Base-by-base conservation (phyloP, 1,140 invertebrate species). In the Wiebesia pumilae region DNA sequence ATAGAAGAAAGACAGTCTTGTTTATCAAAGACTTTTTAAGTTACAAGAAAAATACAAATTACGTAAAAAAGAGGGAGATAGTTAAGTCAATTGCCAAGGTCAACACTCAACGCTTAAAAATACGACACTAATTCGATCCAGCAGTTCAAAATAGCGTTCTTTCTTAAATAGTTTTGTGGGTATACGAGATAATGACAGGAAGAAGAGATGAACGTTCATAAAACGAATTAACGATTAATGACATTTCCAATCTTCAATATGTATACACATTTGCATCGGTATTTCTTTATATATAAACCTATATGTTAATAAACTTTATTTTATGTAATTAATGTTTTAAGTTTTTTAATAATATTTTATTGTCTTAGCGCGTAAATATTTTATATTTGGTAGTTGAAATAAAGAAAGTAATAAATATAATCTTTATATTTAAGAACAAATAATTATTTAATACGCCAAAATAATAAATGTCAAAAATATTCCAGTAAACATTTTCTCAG, bases 101-200 rank as follows among this genome's bases (percentile, higher is more conserved):
- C 88, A 82, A 38, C 3, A 35, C 33, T 33, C 4, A 40, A 12
- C 73, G 65, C 88, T 88, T 87, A 87, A 87, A 90, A 90, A 90
- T 90, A 90, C 80, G 3, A 38, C 67, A 40, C 69, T 62, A 87
- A 88, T 88, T 90, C 88, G 84, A 90, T 89, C 86, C 81, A 73
- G 54, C 83, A 87, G 58, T 88, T 88, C 71, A 86, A 89, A 90
- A 89, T 90, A 90, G 88, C 83, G 69, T 35, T 81, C 54, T 84
- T 86, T 85, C 83, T 83, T 21, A 65, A 73, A 83, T 88, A 90
- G 88, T 90, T 90, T 87, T 87, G 83, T 85, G 85, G n/a, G 19
- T 79, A 21, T 58, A 27, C 0, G 30, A 19, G 6, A 79, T 30
- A 54, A 35, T 19, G 27, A 30, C 30, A 79, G 30, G 7, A 9